Evolutionary conservation across 1,140 invertebrate genomes (phyloP), one percentile per base, ranked within the genome.

Genomic region (Heliconius melpomene): DNA sequence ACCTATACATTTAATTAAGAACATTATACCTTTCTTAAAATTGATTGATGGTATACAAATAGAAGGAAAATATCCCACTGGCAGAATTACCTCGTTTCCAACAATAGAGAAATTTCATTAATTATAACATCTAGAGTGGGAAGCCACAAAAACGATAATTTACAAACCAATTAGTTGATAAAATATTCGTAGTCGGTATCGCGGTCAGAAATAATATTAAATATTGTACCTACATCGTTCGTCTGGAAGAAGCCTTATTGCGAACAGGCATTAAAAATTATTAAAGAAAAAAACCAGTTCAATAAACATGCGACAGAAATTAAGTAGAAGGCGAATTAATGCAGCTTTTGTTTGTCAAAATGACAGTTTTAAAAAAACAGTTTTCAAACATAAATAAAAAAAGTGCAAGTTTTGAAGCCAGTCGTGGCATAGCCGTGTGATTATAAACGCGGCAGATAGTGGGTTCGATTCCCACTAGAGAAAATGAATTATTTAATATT

Each of bases 91-190:
- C 60, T 66, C 23, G 60, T 66, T 66, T 13, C 23, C n/a, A 26
- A 66, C 60, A 66, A 66, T 66, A 66, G 60, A 23, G 23, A 40
- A 54, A 78, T 73, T 73, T 20, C 36, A 78, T 78, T 73, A 78
- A 78, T 73, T 60, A 23, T 73, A 72, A 73, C 57, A 57, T 11
- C 46, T 50, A 70, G 20, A 66, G 60, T 46, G 71, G 36, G 77
- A 78, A 78, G 40, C 77, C 77, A 57, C 71, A 78, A 73, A 78
- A 78, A 78, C 72, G 71, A 74, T 73, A 73, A 74, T 76, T 76
- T 76, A 76, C 71, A 78, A 78, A 78, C 77, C 77, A 78, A 78
- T 78, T 78, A 73, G 72, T 29, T 57, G 50, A 32, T 78, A 72
- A 73, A 78, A 72, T 78, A 73, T 70, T 76, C 38, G 60, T 40